Conservation (phyloP, 92 coral and sea anemone species). For the Zoanthus solanderi region DNA sequence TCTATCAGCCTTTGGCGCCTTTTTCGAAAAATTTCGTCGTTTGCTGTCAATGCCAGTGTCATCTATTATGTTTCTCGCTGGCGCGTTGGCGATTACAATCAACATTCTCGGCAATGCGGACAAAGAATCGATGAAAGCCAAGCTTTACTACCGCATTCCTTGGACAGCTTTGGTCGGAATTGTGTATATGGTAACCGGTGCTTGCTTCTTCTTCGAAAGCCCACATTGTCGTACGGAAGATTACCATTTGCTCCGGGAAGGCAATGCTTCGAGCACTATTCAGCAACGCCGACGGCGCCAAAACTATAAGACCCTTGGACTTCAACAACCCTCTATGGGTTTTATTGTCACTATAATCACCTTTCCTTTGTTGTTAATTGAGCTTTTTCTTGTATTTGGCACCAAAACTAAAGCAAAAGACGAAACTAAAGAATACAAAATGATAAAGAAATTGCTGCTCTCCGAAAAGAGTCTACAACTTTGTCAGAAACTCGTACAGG, state of each 20-base stretch:
- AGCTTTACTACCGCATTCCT: conserved; percentile 46
- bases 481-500: conserved; percentile 71
- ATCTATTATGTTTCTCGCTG: conserved; percentile 66
- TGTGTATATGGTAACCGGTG: conserved; percentile 58
- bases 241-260: background rate
- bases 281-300: conserved; percentile 7
- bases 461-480: conserved; percentile 20
- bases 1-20: conserved; percentile 52
- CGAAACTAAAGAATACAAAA: background rate
- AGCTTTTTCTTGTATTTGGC: conserved; percentile 52
- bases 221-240: conserved; percentile 39
- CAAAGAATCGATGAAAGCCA: conserved; percentile 19
- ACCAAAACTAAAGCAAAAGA: conserved; percentile 8
- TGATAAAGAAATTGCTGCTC: conserved; percentile 21
- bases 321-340: conserved; percentile 75
- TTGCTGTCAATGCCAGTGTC: conserved; percentile 55
- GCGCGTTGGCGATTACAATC: conserved; percentile 45
- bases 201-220: conserved; percentile 50
- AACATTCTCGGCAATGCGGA: conserved; percentile 52
- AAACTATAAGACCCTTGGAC: conserved; percentile 35
- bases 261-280: background rate
- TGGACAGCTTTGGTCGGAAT: conserved; percentile 61
- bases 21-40: conserved; percentile 26
- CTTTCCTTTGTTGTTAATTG: conserved; percentile 54
- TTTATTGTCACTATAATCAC: conserved; percentile 60